A percentile compares a stretch with the other conserved stretches of the same genome.
These are phyloP conservation scores for Pandemis heparana DNA, from an alignment of 2,888 invertebrate species.

Conservation along the genomic window DNA sequence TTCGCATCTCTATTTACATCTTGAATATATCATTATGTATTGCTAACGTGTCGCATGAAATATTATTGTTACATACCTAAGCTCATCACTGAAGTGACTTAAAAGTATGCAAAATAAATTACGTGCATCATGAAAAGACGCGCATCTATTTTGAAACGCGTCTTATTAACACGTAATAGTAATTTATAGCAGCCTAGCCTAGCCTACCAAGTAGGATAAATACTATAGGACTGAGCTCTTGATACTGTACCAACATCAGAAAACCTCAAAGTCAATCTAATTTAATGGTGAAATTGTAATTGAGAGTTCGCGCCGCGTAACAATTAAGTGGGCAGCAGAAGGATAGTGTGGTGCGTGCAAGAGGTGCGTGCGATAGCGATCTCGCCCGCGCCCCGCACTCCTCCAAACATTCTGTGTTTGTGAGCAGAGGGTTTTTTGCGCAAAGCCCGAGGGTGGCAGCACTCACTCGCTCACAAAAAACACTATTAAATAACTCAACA, in stretches of 20 bases:
- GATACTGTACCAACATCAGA: background rate
- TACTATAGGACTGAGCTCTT: too few species aligned
- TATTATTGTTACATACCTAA: too few species aligned
- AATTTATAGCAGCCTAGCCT: background rate
- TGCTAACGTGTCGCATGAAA: background rate
- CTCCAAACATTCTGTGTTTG: conserved; percentile 82
- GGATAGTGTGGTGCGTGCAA: conserved; percentile 85
- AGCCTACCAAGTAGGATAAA: too few species aligned
- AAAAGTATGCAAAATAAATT: background rate
- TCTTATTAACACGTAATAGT: too few species aligned
- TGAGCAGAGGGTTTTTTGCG: conserved; percentile 83
- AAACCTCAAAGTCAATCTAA: conserved; percentile 5
- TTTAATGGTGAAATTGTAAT: conserved; percentile 47
- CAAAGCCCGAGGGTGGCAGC: conserved; percentile 82
- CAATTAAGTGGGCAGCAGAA: conserved; percentile 82
- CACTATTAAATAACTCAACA: conserved; percentile 83
- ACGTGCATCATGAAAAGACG: background rate
- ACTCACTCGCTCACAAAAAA: conserved; percentile 83
- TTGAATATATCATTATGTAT: background rate
- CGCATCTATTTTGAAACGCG: too few species aligned
- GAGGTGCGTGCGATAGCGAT: conserved; percentile 85
- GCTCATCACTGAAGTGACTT: background rate
- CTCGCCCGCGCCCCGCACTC: conserved; percentile 65
- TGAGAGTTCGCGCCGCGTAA: conserved; percentile 67
- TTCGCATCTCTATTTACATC: conserved; percentile 33